These are phyloP conservation scores for Ceratosolen solmsi DNA, from an alignment of 1,140 invertebrate genomes.

Conservation along the genomic window DNA sequence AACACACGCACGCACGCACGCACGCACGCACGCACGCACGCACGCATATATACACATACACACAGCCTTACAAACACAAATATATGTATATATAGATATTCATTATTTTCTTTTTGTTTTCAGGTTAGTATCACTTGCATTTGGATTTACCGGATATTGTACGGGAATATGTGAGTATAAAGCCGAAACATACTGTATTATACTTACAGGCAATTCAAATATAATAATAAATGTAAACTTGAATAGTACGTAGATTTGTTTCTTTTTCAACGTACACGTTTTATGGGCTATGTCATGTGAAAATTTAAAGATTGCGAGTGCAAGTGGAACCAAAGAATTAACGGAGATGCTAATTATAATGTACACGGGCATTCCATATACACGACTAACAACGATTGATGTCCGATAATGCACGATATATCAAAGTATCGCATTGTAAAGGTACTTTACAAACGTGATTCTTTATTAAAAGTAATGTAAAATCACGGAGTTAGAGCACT, in stretches of 20 bases:
- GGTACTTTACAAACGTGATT: no score
- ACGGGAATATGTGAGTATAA: neutral
- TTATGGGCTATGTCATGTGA: neutral
- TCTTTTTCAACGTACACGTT: neutral
- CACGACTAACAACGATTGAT: neutral
- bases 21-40: no score
- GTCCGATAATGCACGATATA: no score
- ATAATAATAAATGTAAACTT: neutral
- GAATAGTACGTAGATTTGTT: neutral
- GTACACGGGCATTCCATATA: neutral
- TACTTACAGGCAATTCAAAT: neutral
- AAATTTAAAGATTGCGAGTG: slow-evolving; percentile 2
- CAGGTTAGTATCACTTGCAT: slow-evolving; percentile 10
- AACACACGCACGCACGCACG: no score
- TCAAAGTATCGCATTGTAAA: no score
- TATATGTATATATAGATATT: no score
- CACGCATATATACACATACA: no score
- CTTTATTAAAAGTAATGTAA: no score
- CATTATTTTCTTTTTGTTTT: neutral
- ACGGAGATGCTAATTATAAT: neutral
- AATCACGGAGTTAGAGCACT: no score
- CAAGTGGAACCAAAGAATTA: neutral
- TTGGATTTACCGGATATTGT: neutral
- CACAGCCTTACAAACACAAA: no score
- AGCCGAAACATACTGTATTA: neutral